phyloP scores from a whole-genome alignment of 2,888 invertebrate genomes.

The Plagiodera versicolora region DNA sequence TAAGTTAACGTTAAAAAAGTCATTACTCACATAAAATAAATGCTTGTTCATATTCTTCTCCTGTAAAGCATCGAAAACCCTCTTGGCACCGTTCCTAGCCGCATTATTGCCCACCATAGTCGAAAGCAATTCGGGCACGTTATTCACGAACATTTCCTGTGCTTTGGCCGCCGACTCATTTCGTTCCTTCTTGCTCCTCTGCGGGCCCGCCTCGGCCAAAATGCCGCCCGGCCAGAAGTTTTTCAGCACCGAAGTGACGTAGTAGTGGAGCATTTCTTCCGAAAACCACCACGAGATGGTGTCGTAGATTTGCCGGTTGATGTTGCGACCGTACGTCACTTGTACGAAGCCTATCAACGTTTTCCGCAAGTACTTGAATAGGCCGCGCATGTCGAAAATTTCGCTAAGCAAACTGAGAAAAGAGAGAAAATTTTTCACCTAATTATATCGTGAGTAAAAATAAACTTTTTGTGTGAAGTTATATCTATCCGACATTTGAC shows the following conservation, averaged over 20 bases:
- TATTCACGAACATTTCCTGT: slow-evolving; percentile 67
- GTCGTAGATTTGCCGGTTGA: slow-evolving; percentile 88
- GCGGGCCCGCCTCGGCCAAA: slow-evolving; percentile 61
- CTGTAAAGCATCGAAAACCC: slow-evolving; percentile 85
- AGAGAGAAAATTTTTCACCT: too few species aligned
- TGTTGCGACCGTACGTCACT: slow-evolving; percentile 68
- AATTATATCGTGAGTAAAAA: too few species aligned
- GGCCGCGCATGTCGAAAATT: slow-evolving; percentile 87
- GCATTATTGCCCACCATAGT: slow-evolving; percentile 85
- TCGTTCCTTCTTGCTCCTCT: slow-evolving; percentile 65
- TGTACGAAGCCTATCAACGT: slow-evolving; percentile 90
- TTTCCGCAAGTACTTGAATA: slow-evolving; percentile 84
- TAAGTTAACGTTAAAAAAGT: too few species aligned
- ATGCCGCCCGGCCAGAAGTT: slow-evolving; percentile 89
- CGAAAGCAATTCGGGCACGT: slow-evolving; percentile 77
- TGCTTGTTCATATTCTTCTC: slow-evolving; percentile 86
- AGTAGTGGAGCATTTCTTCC: slow-evolving; percentile 89
- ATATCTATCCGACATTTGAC: too few species aligned
- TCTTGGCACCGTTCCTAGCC: slow-evolving; percentile 79
- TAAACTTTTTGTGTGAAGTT: too few species aligned
- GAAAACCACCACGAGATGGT: slow-evolving; percentile 85
- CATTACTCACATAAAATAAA: slow-evolving; percentile 79
- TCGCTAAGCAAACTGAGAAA: slow-evolving; percentile 71
- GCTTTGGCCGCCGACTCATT: slow-evolving; percentile 72
- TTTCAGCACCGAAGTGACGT: slow-evolving; percentile 78